Evolutionary conservation across 2,113 vertebrate species (phyloP).

Genomic region (Pterocles burchelli): DNA sequence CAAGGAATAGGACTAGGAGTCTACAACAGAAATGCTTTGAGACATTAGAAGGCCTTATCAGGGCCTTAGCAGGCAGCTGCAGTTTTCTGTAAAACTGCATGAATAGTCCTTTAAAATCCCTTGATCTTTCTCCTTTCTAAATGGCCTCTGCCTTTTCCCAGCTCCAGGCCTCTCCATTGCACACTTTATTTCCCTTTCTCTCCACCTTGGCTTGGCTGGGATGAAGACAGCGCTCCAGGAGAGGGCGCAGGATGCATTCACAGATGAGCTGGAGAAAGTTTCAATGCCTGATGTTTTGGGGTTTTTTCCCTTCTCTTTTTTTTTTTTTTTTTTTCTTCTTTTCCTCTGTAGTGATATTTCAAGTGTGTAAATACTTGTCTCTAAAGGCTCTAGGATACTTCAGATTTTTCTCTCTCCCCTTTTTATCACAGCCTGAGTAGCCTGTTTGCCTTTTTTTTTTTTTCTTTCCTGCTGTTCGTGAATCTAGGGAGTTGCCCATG

Average conservation of each 20-base stretch:
- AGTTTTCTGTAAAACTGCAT: too few species aligned
- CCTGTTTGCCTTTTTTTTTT: background rate
- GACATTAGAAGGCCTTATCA: too few species aligned
- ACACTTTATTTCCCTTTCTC: too few species aligned
- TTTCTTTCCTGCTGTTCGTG: background rate
- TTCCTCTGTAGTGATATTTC: background rate
- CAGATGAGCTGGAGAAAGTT: background rate
- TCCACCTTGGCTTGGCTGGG: background rate
- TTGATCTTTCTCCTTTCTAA: background rate
- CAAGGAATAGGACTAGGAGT: too few species aligned
- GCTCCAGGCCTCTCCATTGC: background rate
- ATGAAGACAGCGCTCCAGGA: background rate
- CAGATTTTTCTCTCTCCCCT: background rate
- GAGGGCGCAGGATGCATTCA: slow-evolving; percentile 10
- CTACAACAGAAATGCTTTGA: too few species aligned
- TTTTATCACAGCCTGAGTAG: background rate
- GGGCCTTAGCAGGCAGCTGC: too few species aligned
- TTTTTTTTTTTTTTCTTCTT: accelerated
- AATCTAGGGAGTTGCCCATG: background rate
- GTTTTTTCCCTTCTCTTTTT: too few species aligned
- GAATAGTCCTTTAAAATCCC: too few species aligned
- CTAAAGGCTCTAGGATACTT: background rate
- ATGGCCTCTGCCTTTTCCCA: too few species aligned
- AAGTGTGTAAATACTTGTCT: background rate
- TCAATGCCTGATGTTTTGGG: too few species aligned